Conservation (phyloP, 2,888 invertebrate species). For the Galerucella calmariensis region DNA sequence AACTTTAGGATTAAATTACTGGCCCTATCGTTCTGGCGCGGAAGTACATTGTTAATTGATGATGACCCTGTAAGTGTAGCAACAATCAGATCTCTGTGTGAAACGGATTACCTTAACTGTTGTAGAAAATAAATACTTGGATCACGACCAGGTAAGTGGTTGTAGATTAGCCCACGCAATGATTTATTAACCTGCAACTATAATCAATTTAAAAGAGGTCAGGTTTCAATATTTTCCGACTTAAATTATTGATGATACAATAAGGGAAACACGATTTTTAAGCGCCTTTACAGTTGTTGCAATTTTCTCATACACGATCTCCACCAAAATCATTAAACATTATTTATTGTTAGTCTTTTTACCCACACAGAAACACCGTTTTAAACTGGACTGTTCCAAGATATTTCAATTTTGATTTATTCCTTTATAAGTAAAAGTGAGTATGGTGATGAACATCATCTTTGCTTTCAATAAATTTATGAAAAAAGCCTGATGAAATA, state of each 20-base stretch:
- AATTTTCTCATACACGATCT: conserved; percentile 30
- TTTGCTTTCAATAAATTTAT: too few relatives aligned
- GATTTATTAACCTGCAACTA: conserved; percentile 38
- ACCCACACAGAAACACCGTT: conserved; percentile 14
- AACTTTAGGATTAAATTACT: too few relatives aligned
- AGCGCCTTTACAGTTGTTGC: conserved; percentile 22
- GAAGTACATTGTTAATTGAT: neutral
- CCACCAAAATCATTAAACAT: conserved; percentile 29
- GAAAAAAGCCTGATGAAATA: too few relatives aligned
- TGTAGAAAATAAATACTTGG: conserved; percentile 35
- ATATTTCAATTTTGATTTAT: neutral
- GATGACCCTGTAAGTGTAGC: conserved; percentile 1
- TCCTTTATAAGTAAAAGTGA: too few relatives aligned
- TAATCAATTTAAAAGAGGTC: conserved; percentile 33
- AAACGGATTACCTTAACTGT: conserved; percentile 21
- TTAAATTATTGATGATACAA: conserved; percentile 20
- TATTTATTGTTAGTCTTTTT: conserved; percentile 30
- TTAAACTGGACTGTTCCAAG: conserved; percentile 6
- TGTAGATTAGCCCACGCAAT: conserved; percentile 39
- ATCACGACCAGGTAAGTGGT: conserved; percentile 38
- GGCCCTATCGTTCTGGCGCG: too few relatives aligned
- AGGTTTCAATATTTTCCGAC: conserved; percentile 22
- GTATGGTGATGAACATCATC: too few relatives aligned
- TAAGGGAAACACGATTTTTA: conserved; percentile 13
- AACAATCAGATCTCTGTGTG: neutral